Conservation (phyloP, 2,797 vertebrate species). For the Lemur catta region DNA sequence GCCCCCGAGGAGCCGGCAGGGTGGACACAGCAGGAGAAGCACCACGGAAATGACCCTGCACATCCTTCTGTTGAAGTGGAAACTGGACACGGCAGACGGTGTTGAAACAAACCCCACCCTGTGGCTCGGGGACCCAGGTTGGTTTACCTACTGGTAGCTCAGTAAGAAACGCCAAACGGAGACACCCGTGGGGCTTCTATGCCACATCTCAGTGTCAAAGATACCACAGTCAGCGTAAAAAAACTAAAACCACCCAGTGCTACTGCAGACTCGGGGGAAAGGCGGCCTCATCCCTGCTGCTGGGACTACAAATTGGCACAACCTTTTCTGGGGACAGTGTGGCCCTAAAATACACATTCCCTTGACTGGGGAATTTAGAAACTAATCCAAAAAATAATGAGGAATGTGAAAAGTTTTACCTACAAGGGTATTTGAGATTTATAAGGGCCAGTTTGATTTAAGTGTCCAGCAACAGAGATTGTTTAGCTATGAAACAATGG, state of each 20-base stretch:
- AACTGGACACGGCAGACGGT: background rate
- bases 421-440: fast-evolving
- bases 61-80: too few relatives aligned
- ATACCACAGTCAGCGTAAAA: too few relatives aligned
- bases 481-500: fast-evolving
- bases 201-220: background rate
- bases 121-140: background rate
- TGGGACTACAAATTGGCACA: fast-evolving
- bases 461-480: fast-evolving
- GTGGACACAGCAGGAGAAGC: background rate
- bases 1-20: fast-evolving
- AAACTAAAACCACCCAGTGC: background rate
- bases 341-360: background rate
- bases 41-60: fast-evolving
- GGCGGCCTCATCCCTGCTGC: fast-evolving
- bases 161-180: fast-evolving
- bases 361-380: background rate
- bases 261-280: fast-evolving
- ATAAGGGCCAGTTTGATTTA: fast-evolving
- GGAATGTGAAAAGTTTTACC: fast-evolving
- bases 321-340: fast-evolving
- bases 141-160: too few relatives aligned
- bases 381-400: background rate
- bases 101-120: background rate
- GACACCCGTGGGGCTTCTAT: fast-evolving